Conservation (phyloP, 2,888 invertebrate genomes). For the Mythimna pallens region DNA sequence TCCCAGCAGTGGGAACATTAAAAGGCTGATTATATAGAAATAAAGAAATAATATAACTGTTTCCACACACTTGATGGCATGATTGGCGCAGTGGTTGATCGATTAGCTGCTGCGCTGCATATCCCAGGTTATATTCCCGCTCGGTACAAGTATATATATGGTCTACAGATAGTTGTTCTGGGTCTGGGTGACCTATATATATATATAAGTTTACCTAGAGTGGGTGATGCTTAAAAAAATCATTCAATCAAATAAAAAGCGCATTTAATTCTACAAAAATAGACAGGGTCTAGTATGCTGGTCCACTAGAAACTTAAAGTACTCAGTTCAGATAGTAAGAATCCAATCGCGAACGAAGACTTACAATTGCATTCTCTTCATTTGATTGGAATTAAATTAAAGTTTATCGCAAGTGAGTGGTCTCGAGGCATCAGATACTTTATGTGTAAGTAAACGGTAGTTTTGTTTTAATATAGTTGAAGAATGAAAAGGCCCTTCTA, state of each 20-base stretch:
- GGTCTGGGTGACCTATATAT: too few relatives aligned
- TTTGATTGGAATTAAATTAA: constrained; percentile 48
- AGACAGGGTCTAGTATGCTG: constrained; percentile 11
- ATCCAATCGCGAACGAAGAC: constrained; percentile 22
- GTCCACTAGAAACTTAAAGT: constrained; percentile 15
- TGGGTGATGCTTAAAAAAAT: not conserved
- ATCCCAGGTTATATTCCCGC: too few relatives aligned
- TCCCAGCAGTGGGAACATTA: too few relatives aligned
- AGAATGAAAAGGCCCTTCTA: not conserved
- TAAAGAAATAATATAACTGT: too few relatives aligned
- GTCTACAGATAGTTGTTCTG: too few relatives aligned
- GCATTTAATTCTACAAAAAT: not conserved
- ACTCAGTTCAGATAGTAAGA: constrained; percentile 12
- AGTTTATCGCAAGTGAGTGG: constrained; percentile 21
- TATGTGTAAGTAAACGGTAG: not conserved
- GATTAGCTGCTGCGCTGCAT: too few relatives aligned
- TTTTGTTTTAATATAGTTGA: not conserved
- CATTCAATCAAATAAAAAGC: constrained; percentile 13
- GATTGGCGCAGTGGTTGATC: too few relatives aligned
- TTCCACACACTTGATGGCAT: too few relatives aligned
- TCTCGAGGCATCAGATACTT: not conserved
- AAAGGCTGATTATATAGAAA: too few relatives aligned
- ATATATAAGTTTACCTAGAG: too few relatives aligned
- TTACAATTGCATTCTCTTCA: constrained; percentile 33
- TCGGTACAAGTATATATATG: too few relatives aligned